phyloP scores from a whole-genome alignment of 1,140 invertebrate genomes.

The Drosophila pandora region DNA sequence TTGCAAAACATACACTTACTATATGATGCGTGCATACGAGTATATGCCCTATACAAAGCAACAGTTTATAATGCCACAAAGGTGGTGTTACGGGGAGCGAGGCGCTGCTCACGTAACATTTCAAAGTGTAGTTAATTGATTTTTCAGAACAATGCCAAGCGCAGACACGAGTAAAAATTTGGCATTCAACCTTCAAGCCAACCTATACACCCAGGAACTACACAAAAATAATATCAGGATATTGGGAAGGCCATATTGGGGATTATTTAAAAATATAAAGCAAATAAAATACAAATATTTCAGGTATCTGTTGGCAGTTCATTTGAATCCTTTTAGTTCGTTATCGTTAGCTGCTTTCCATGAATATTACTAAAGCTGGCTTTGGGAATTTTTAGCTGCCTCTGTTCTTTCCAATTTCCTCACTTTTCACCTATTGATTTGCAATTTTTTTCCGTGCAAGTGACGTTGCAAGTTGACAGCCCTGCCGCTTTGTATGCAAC shows the following conservation, averaged over 20 bases:
- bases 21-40: slow-evolving; percentile 14
- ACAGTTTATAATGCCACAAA: slow-evolving; percentile 49
- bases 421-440: not conserved
- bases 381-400: too few species aligned
- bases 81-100: not conserved
- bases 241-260: not conserved
- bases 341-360: too few species aligned
- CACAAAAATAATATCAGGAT: not conserved
- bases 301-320: not conserved
- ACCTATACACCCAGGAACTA: not conserved
- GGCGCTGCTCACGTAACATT: slow-evolving; percentile 67
- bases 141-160: slow-evolving; percentile 76
- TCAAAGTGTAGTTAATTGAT: slow-evolving; percentile 81
- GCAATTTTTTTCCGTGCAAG: slow-evolving; percentile 3
- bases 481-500: slow-evolving; percentile 57
- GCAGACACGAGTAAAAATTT: slow-evolving; percentile 38
- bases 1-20: slow-evolving; percentile 57
- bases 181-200: slow-evolving; percentile 12
- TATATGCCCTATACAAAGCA: slow-evolving; percentile 22
- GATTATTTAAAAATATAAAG: not conserved
- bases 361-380: too few species aligned
- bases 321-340: too few species aligned
- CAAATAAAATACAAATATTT: not conserved
- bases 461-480: slow-evolving; percentile 52
- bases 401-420: not conserved